These are phyloP conservation scores for Otolemur crassicaudatus DNA, from an alignment of 2,797 vertebrate species.

Conservation along the genomic window DNA sequence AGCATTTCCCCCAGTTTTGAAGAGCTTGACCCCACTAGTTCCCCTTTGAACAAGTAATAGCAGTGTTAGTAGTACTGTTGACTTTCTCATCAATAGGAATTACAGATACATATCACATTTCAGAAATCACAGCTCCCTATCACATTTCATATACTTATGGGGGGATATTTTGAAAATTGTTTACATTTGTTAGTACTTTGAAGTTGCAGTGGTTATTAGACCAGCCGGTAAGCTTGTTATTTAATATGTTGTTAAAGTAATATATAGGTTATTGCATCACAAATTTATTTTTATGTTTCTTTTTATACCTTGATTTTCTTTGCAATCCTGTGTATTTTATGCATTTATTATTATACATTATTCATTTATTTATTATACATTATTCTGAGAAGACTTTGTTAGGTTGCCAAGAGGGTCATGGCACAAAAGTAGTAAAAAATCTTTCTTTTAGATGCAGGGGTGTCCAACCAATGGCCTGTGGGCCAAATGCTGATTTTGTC, in stretches of 20 bases:
- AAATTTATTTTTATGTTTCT: no score
- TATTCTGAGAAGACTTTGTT: not conserved
- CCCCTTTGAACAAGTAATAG: not conserved
- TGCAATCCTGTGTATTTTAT: not conserved
- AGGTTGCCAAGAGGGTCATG: not conserved
- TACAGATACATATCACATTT: not conserved
- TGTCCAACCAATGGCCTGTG: no score
- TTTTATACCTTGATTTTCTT: no score
- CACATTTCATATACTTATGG: no score
- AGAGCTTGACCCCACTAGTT: not conserved
- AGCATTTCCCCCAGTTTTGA: not conserved
- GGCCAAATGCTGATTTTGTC: no score
- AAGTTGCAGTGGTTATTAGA: no score
- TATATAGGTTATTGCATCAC: no score
- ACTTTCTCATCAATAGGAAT: not conserved
- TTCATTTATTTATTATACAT: not conserved
- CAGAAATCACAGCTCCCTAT: not conserved
- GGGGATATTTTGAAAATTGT: no score
- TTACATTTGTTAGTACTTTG: no score
- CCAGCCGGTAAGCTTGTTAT: no score
- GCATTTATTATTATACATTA: not conserved
- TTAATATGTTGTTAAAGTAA: no score
- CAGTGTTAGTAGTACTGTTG: not conserved
- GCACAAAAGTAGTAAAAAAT: not conserved
- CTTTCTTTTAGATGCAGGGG: not conserved